Conservation (phyloP, 2,113 vertebrate species). For the Phalacrocorax carbo region DNA sequence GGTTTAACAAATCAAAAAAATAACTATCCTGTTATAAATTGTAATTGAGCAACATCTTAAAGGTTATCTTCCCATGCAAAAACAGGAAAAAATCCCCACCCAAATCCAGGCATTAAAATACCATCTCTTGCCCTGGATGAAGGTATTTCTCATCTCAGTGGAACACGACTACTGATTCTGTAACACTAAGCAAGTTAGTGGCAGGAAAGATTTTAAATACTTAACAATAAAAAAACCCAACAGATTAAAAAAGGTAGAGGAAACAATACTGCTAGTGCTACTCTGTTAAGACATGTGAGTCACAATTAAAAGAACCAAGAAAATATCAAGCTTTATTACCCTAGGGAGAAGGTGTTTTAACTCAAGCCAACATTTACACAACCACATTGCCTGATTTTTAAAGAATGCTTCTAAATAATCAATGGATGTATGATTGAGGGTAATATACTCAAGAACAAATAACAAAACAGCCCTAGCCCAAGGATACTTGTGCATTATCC, state of each 20-base stretch:
- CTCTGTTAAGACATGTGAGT: background rate
- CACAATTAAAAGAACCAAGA: background rate
- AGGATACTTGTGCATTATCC: background rate
- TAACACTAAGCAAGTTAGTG: background rate
- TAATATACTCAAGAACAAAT: background rate
- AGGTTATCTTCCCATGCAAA: background rate
- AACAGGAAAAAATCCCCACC: too few species aligned
- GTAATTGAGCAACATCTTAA: background rate
- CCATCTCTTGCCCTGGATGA: background rate
- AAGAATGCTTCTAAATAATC: background rate
- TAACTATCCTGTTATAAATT: background rate
- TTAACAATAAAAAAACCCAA: background rate
- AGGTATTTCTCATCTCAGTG: background rate
- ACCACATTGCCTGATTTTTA: background rate
- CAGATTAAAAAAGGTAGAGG: background rate
- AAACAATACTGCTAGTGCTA: background rate
- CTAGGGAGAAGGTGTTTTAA: background rate
- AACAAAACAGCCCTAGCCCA: background rate
- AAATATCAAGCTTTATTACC: background rate
- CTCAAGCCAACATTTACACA: background rate
- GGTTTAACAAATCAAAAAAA: background rate
- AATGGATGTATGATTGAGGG: background rate
- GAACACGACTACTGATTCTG: background rate
- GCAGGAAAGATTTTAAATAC: background rate
- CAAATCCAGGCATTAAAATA: background rate